Conservation (phyloP, 2,113 vertebrate genomes). For the Thamnaconus septentrionalis region DNA sequence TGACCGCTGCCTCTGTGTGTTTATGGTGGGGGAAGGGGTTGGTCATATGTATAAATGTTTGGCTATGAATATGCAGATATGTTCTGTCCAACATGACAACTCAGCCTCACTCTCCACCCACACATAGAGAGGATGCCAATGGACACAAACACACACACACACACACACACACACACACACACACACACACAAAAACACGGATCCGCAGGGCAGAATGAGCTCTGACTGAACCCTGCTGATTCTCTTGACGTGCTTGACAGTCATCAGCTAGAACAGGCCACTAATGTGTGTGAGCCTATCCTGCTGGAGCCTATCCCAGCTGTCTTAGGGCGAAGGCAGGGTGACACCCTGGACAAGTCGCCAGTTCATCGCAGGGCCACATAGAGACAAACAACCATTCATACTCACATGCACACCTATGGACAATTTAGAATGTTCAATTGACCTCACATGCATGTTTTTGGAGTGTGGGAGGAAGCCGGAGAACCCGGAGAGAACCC, state of each 20-base stretch:
- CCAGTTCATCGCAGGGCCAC: no score
- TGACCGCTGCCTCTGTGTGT: background rate
- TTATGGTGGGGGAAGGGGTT: conserved; percentile 3
- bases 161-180: conserved; percentile 24
- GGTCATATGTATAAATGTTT: conserved; percentile 19
- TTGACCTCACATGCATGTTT: no score
- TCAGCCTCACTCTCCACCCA: conserved; percentile 61
- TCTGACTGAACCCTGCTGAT: conserved; percentile 26
- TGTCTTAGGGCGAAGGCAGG: no score
- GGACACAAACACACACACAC: conserved; percentile 32
- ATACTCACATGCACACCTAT: no score
- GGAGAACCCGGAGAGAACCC: no score
- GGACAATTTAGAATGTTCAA: no score
- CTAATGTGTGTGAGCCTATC: no score
- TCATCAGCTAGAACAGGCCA: background rate
- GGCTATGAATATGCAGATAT: conserved; percentile 66
- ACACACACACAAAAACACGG: background rate
- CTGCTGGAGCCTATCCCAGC: no score
- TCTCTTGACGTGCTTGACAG: conserved; percentile 24
- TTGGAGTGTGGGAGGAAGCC: no score
- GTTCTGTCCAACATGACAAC: conserved; percentile 57
- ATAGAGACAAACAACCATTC: no score
- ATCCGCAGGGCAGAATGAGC: conserved; percentile 19
- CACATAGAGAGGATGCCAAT: conserved; percentile 54
- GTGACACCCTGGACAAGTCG: no score